Conservation (phyloP, 2,113 vertebrate species). For the Taurulus bubalis region DNA sequence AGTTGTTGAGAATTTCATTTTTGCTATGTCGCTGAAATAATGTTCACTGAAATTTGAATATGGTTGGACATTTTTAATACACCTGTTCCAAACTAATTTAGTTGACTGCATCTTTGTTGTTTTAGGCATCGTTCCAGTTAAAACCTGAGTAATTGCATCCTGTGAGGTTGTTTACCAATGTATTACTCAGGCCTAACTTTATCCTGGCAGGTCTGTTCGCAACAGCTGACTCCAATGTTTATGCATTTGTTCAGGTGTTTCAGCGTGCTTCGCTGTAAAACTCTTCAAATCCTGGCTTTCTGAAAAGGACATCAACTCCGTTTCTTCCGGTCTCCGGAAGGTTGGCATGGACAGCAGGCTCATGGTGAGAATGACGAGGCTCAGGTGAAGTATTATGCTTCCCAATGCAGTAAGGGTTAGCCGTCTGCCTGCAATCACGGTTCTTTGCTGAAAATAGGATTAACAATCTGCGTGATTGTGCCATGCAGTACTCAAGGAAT, state of each 20-base stretch:
- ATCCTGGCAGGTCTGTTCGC: slow-evolving; percentile 63
- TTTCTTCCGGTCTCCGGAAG: slow-evolving; percentile 92
- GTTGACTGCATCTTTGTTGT: neutral
- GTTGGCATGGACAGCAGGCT: slow-evolving; percentile 98
- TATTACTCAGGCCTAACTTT: slow-evolving; percentile 46
- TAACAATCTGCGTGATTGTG: neutral
- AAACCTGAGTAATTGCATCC: slow-evolving; percentile 39
- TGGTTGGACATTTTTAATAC: neutral
- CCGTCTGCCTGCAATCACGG: neutral
- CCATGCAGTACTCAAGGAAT: neutral
- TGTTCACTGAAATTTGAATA: neutral
- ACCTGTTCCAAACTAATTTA: neutral
- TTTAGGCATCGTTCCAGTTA: slow-evolving; percentile 42
- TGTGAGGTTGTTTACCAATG: slow-evolving; percentile 38
- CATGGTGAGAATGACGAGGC: slow-evolving; percentile 84
- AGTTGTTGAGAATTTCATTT: neutral
- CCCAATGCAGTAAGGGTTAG: neutral
- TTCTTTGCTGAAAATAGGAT: neutral
- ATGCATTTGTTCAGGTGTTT: slow-evolving; percentile 88
- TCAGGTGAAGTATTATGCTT: neutral
- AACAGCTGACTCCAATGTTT: slow-evolving; percentile 55
- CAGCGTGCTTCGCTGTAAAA: slow-evolving; percentile 96
- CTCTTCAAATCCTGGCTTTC: slow-evolving; percentile 99
- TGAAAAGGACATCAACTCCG: slow-evolving; percentile 96
- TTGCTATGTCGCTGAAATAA: neutral